A percentile compares a stretch with the other conserved stretches of the same genome.
phyloP scores from a whole-genome alignment of 2,888 invertebrate species.

The Bellardia pandia region DNA sequence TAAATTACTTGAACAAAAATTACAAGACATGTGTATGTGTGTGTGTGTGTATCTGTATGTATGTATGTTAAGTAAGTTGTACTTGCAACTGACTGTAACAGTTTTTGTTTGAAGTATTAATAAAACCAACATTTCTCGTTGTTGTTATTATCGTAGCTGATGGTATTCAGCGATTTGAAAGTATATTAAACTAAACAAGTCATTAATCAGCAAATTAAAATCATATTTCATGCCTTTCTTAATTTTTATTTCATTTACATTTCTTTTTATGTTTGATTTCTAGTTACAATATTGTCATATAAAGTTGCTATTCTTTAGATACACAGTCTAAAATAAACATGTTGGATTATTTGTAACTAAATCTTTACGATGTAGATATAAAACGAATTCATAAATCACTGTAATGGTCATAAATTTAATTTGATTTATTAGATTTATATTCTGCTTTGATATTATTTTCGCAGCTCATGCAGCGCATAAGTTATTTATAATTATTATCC shows the following conservation, averaged over 20 bases:
- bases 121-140: not conserved
- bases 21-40: constrained; percentile 36
- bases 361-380: not conserved
- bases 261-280: not conserved
- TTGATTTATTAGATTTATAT: constrained; percentile 35
- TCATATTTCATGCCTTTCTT: constrained; percentile 1
- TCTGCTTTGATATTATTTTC: constrained; percentile 7
- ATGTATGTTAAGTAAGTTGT: constrained; percentile 45
- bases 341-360: not conserved
- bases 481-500: constrained; percentile 35
- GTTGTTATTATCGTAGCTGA: not conserved
- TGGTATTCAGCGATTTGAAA: not conserved
- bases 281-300: not conserved
- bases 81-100: constrained; percentile 22
- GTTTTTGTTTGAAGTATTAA: constrained; percentile 32
- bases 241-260: not conserved
- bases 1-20: constrained; percentile 55
- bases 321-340: too few relatives aligned
- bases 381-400: not conserved
- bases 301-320: too few relatives aligned
- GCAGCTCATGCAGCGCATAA: not conserved
- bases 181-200: not conserved
- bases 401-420: constrained; percentile 26
- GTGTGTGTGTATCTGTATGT: not conserved
- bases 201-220: constrained; percentile 29